Base-by-base conservation (phyloP, 2,888 invertebrate genomes). In the Lochmaea capreae region DNA sequence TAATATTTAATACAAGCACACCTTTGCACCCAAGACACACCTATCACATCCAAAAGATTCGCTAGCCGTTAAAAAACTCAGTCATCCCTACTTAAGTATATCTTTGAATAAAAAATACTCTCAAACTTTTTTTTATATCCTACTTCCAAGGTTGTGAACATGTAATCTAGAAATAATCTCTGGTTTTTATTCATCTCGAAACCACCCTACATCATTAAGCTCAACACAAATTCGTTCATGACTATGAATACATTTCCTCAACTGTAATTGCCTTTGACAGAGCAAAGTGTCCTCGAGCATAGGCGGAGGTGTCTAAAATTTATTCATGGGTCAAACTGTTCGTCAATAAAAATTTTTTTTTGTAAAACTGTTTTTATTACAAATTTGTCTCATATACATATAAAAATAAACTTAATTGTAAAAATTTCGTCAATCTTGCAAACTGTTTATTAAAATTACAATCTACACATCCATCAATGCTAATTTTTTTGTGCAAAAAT, bases 181-280 rank as follows among this genome's bases (percentile, higher is more conserved):
- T 26, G 26, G 59, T 12, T 69, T 69, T 69, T 69, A 69, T 69
- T 69, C 69, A 18, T 22, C 62, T 63, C 54, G 42, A 39, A 54
- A 14, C 42, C 68, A 58, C 59, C 74, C 74, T 54, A 72, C 68
- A 68, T 62, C 71, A 74, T 74, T 74, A 74, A 65, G 65, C 68
- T 46, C 65, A 43, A 65, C 71, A 57, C 58, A 65, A 61, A 61
- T 62, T 67, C 57, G 57, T 67, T 71, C 75, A 65, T 76, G 75
- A 58, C 75, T 73, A 46, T 76, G 75, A 70, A 76, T 76, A 72
- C 69, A 75, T 75, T 75, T 72, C 49, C 65, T 52, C 59, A 73
- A 65, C 71, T 75, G 74, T 59, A 71, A 74, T 74, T 65, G 66
- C 66, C 61, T 65, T 67, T 54, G 67, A 71, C 66, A 66, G 72